Evolutionary conservation across 1,140 invertebrate genomes (phyloP), one percentile per base, ranked within the genome.

Genomic region (Oreohelix idahoensis): DNA sequence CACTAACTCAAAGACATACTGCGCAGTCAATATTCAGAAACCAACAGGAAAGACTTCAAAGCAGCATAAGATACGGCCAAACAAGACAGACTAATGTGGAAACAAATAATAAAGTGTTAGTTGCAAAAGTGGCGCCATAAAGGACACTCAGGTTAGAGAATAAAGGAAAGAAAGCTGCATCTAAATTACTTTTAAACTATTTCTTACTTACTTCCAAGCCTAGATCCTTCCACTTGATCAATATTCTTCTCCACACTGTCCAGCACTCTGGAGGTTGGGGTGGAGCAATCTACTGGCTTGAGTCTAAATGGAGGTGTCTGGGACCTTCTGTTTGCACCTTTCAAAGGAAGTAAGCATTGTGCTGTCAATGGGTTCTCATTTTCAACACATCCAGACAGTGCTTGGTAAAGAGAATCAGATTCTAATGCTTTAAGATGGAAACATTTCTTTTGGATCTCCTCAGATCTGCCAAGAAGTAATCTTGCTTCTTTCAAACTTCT

Each of bases 181-280:
- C n/a, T n/a, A n/a, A n/a, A n/a, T n/a, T n/a, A n/a, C n/a, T n/a
- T n/a, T n/a, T n/a, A n/a, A n/a, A n/a, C n/a, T n/a, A n/a, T n/a
- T 23, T 74, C 11, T 20, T 53, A 82, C 80, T 70, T 75, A 82
- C 80, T 75, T 53, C 80, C 80, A 32, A 75, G 71, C 53, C 45
- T 73, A 23, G 29, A 32, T 29, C 70, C 51, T 58, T 70, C 20
- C n/a, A 82, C 35, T 23, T 38, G 10, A 13, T 75, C 35, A 29
- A 53, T 75, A 2, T 53, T 75, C 32, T 75, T 36, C 36, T 39
- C 8, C 8, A 82, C 26, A 58, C 80, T 58, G 58, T 53, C 35
- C 15, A 75, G 35, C n/a, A 75, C 58, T 38, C n/a, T 1, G 42
- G 42, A 29, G 13, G 70, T 49, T 29, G 80, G 45, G 8, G 79